Conservation (phyloP, 2,888 invertebrate genomes). For the Agrochola circellaris region DNA sequence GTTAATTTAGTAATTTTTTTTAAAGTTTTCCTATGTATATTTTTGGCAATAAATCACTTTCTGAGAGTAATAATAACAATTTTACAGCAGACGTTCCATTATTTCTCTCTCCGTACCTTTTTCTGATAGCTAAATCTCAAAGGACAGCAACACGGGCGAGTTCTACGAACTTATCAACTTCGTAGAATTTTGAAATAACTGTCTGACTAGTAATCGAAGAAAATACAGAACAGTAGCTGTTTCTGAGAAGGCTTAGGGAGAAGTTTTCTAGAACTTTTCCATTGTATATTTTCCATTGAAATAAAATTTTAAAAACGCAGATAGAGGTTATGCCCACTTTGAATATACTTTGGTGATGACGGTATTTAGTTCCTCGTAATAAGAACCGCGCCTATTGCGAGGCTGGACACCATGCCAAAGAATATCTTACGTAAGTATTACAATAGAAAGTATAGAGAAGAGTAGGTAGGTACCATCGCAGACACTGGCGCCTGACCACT, state of each 20-base stretch:
- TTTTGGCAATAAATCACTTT: too few relatives aligned
- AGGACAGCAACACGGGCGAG: constrained; percentile 16
- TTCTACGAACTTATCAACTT: constrained; percentile 34
- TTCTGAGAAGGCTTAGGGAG: constrained; percentile 2
- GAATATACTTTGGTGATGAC: background rate
- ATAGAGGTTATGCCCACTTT: background rate
- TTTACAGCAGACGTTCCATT: background rate
- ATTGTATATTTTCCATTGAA: background rate
- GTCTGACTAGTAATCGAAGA: constrained; percentile 3
- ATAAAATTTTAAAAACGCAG: background rate
- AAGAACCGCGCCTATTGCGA: background rate
- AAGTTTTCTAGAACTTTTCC: constrained; percentile 3
- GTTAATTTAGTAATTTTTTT: too few relatives aligned
- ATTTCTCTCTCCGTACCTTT: background rate
- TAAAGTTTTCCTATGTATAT: too few relatives aligned
- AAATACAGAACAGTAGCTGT: constrained; percentile 18
- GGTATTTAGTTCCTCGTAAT: background rate
- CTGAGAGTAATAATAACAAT: background rate
- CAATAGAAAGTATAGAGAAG: too few relatives aligned
- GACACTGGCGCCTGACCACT: too few relatives aligned
- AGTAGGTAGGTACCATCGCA: too few relatives aligned
- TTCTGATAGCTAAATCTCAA: constrained; percentile 18
- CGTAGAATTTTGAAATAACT: constrained; percentile 39
- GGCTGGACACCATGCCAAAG: background rate
- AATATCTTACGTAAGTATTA: too few relatives aligned